Base-by-base conservation (phyloP, 53 echinoderm and acorn worm species). In the Crossaster papposus region DNA sequence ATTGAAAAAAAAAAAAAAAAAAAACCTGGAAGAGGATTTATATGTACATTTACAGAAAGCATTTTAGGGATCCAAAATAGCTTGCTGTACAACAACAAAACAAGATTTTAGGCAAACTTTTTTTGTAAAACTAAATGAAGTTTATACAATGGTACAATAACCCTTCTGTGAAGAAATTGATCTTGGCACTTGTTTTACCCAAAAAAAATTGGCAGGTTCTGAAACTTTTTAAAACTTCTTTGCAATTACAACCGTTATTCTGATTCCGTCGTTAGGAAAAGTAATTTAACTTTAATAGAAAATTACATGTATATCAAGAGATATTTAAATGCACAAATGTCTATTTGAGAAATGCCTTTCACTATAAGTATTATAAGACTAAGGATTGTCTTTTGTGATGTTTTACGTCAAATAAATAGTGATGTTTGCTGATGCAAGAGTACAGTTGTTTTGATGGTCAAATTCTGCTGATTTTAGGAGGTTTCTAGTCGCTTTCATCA, bases 401-500 rank as follows among this genome's bases (percentile, higher is more conserved):
- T 13, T 79, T 4, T 10, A 80, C 53, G 80, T 82, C 53, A 33
- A 81, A 63, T 34, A 64, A 64, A 64, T 82, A 17, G 36, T 30
- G 20, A 34, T 44, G 44, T 44, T 44, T 44, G 44, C 9, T 44
- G 44, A 44, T 44, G 58, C 15, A 15, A 73, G 36, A 15, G 15
- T 31, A 24, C 15, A 20, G 22, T 24, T 31, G 11, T 18, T 72
- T 72, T 72, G 29, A 72, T 72, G 70, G 11, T 73, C 36, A 73
- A 35, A 23, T 35, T 58, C 17, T 14, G 17, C 22, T 20, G 17
- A 58, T 20, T 58, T 58, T 58, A 58, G 58, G 58, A 11, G 18
- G 70, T 65, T 30, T 38, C 68, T 85, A 91, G 29, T 91, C 94
- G 78, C 89, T 91, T 50, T 91, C 89, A 30, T 91, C 94, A 11